Evolutionary conservation across 1,140 invertebrate species (phyloP), one percentile per base, ranked within the genome.

Genomic region (Drosophila ogumai): DNA sequence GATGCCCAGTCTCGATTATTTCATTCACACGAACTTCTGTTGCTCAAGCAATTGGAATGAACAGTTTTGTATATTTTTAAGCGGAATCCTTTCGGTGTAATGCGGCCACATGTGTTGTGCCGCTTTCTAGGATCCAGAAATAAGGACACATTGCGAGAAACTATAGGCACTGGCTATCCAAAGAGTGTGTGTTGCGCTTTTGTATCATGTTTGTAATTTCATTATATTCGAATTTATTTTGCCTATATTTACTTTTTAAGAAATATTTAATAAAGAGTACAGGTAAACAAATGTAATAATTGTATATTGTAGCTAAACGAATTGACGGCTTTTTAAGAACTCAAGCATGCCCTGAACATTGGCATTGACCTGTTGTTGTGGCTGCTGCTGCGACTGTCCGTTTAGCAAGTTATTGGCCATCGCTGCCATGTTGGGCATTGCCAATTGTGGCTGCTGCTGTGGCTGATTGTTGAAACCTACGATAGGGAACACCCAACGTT

Each of bases 321-420:
- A 92, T 88, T 92, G 91, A 78, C 88, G 82, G 75, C 79, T 92
- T 86, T 92, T 92, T 58, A 92, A 85, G 69, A 90, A 92, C 75
- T 92, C 91, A 68, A 92, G 78, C 91, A 92, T 92, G 58, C 91
- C 91, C 74, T 92, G 88, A 59, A 92, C 91, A 84, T 90, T 92
- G 40, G 88, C 88, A 73, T 92, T 94, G 66, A 93, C 93, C 76
- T 91, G 90, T 66, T 54, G 50, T 22, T 54, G 50, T 22, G 46
- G 46, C 67, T 81, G 84, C 43, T 91, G 87, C 32, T 91, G 79
- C 73, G 75, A 71, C 47, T 82, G 92, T 61, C 79, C 82, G 75
- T 86, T 92, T 34, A 91, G 69, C 66, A 91, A 66, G 63, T 75
- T 82, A 63, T 86, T 92, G 44, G 90, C 75, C 75, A 93, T 65